A percentile compares a stretch with the other conserved stretches of the same genome.
These are phyloP conservation scores for Microhierax caerulescens DNA, from an alignment of 2,797 vertebrate genomes.

Conservation along the genomic window DNA sequence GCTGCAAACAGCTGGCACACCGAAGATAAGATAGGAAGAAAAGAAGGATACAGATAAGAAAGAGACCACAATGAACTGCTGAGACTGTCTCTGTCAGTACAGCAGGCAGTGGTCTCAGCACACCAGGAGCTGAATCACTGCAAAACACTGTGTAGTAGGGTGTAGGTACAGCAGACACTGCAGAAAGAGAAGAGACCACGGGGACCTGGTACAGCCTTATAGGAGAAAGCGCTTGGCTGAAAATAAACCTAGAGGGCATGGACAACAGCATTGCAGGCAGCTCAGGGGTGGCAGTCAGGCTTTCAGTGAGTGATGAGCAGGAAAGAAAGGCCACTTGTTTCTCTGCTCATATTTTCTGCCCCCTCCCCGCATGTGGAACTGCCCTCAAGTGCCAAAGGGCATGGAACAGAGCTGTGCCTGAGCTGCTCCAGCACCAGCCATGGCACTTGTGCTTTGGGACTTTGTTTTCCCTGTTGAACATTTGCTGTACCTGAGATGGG, in stretches of 20 bases:
- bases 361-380: accelerated
- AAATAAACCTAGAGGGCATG: background rate
- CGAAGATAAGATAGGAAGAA: background rate
- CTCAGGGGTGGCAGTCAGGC: background rate
- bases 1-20: background rate
- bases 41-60: background rate
- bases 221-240: background rate
- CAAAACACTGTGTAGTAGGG: background rate
- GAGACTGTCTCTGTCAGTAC: background rate
- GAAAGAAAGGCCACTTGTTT: background rate
- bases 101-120: background rate
- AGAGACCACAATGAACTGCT: background rate
- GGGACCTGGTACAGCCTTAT: background rate
- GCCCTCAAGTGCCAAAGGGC: background rate
- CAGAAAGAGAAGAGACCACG: background rate
- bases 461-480: background rate
- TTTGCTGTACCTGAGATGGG: background rate
- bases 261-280: background rate
- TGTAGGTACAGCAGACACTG: background rate
- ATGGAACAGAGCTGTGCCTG: accelerated
- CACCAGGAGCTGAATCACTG: background rate
- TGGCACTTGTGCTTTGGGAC: background rate
- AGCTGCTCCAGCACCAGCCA: background rate
- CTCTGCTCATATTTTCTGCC: background rate
- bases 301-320: background rate